A percentile compares a stretch with the other conserved stretches of the same genome.
These are phyloP conservation scores for Folsomia candida DNA, from an alignment of 2,888 invertebrate genomes.

Conservation along the genomic window DNA sequence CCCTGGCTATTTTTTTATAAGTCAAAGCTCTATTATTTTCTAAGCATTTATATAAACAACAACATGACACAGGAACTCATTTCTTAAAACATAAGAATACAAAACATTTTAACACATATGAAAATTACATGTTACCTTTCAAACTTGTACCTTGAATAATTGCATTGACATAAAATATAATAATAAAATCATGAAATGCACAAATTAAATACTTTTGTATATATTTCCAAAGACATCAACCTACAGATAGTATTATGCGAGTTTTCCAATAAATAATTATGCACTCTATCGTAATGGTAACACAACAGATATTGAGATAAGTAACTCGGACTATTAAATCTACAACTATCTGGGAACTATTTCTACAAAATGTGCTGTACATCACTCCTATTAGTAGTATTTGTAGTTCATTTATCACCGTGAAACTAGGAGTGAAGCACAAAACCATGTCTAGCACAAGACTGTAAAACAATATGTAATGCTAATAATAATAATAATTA, in stretches of 20 bases:
- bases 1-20: not conserved
- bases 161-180: not conserved
- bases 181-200: not conserved
- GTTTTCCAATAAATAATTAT: not conserved
- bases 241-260: not conserved
- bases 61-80: slow-evolving; percentile 19
- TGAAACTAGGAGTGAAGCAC: not conserved
- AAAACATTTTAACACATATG: slow-evolving; percentile 11
- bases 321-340: not conserved
- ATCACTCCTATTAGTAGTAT: not conserved
- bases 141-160: slow-evolving; percentile 2
- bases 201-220: not conserved
- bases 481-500: no score
- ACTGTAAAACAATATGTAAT: not conserved
- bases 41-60: slow-evolving; percentile 1
- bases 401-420: slow-evolving; percentile 3
- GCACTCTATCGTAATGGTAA: not conserved
- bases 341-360: not conserved
- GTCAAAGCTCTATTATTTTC: not conserved
- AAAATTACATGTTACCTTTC: not conserved
- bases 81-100: slow-evolving; percentile 21
- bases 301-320: not conserved
- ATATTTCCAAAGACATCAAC: not conserved
- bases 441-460: not conserved
- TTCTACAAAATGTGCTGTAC: not conserved